Evolutionary conservation across 2,113 vertebrate species (phyloP).

Genomic region (Eurystomus gularis): DNA sequence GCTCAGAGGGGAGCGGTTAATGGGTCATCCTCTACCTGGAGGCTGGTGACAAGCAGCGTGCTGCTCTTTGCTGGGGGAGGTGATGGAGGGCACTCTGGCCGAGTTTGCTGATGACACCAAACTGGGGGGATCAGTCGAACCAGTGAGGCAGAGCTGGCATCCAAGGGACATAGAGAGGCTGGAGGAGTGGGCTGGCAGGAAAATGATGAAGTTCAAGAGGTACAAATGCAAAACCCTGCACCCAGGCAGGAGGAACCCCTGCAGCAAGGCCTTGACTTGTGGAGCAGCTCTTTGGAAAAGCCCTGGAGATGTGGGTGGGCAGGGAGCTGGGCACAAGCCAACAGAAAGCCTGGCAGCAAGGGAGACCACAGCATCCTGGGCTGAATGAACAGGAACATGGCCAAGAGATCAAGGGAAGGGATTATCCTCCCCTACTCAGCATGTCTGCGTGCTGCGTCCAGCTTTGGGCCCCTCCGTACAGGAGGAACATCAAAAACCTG

Average conservation of each 20-base stretch:
- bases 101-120: fast-evolving
- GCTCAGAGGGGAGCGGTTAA: not conserved
- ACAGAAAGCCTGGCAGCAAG: not conserved
- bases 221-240: not conserved
- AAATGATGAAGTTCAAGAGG: not conserved
- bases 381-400: fast-evolving
- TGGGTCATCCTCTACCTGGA: not conserved
- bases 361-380: not conserved
- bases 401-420: not conserved
- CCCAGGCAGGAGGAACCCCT: not conserved
- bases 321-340: fast-evolving
- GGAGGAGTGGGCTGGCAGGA: not conserved
- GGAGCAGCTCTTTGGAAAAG: not conserved
- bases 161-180: no score
- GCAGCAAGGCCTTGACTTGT: not conserved
- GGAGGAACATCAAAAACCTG: not conserved
- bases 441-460: fast-evolving
- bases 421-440: not conserved
- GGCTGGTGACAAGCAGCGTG: not conserved
- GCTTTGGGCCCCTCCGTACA: not conserved
- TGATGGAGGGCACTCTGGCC: not conserved
- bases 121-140: fast-evolving
- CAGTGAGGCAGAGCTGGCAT: not conserved
- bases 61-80: not conserved
- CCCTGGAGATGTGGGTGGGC: fast-evolving